Conservation (phyloP, 2,888 invertebrate species). For the Blastobasis adustella region DNA sequence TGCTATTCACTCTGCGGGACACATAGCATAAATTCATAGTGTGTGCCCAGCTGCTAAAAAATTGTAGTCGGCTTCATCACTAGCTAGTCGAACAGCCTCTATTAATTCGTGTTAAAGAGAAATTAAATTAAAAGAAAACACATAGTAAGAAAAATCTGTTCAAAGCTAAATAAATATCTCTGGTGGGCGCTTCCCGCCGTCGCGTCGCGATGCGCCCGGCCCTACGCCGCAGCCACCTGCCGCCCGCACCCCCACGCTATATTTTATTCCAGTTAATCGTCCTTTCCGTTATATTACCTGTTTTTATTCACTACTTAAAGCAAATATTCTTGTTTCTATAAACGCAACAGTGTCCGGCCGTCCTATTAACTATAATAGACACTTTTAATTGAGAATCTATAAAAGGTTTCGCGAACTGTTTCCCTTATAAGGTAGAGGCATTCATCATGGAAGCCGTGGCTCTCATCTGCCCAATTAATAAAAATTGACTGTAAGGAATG, state of each 20-base stretch:
- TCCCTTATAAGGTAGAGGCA: conserved; percentile 64
- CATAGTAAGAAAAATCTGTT: too few relatives aligned
- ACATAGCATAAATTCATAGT: too few relatives aligned
- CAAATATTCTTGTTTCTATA: conserved; percentile 70
- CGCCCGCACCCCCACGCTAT: conserved; percentile 70
- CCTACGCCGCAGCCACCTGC: conserved; percentile 62
- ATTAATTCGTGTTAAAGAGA: too few relatives aligned
- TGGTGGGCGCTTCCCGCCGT: too few relatives aligned
- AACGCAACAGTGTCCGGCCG: conserved; percentile 54
- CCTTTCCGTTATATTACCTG: conserved; percentile 72
- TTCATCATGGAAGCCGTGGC: conserved; percentile 68
- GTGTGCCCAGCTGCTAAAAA: too few relatives aligned
- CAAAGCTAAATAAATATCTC: too few relatives aligned
- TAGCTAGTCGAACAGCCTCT: too few relatives aligned
- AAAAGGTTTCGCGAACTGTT: conserved; percentile 71
- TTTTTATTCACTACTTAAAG: conserved; percentile 67
- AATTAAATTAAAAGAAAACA: too few relatives aligned
- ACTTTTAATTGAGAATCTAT: conserved; percentile 75
- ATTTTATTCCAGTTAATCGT: conserved; percentile 74
- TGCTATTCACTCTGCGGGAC: too few relatives aligned
- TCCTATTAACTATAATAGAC: conserved; percentile 72
- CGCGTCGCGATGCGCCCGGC: conserved; percentile 21
- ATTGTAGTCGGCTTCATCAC: too few relatives aligned
- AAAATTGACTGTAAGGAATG: conserved; percentile 70
- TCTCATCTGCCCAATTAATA: conserved; percentile 76